A percentile compares a stretch with the other conserved stretches of the same genome.
phyloP scores from a whole-genome alignment of 2,888 invertebrate species.

The Chironomus tentans region DNA sequence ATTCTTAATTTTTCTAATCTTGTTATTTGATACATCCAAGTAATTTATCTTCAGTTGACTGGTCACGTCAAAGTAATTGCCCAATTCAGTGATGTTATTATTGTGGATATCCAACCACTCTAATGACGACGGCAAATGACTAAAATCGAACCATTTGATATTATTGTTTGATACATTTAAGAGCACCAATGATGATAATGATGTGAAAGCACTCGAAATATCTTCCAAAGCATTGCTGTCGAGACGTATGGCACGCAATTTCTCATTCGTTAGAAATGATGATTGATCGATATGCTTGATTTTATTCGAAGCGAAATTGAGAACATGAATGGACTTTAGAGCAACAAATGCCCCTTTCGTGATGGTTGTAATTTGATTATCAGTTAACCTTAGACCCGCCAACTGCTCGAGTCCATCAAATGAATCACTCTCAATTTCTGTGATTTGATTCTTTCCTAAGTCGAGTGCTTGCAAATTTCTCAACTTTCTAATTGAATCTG shows the following conservation, averaged over 20 bases:
- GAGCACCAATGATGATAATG: slow-evolving; percentile 64
- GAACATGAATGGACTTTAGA: slow-evolving; percentile 61
- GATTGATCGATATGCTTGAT: slow-evolving; percentile 68
- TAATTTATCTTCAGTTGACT: slow-evolving; percentile 59
- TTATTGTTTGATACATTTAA: slow-evolving; percentile 73
- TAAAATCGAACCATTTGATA: slow-evolving; percentile 70
- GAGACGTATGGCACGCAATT: slow-evolving; percentile 63
- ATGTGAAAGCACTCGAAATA: slow-evolving; percentile 67
- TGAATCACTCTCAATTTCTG: slow-evolving; percentile 57
- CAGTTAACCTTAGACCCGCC: slow-evolving; percentile 65
- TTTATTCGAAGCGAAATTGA: slow-evolving; percentile 72
- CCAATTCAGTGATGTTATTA: slow-evolving; percentile 65
- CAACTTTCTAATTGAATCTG: slow-evolving; percentile 60
- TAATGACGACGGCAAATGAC: slow-evolving; percentile 62
- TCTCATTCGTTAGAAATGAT: slow-evolving; percentile 64
- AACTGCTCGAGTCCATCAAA: slow-evolving; percentile 66
- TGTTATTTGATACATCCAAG: slow-evolving; percentile 68
- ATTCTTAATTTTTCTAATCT: slow-evolving; percentile 56
- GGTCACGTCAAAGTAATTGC: slow-evolving; percentile 61
- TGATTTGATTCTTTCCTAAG: slow-evolving; percentile 72
- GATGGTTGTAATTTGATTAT: slow-evolving; percentile 68
- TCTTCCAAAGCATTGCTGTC: slow-evolving; percentile 71
- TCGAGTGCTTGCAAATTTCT: slow-evolving; percentile 65
- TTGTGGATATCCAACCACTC: slow-evolving; percentile 76
- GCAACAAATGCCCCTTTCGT: slow-evolving; percentile 64